These are phyloP conservation scores for Rhysida immarginata DNA, from an alignment of 1,140 invertebrate genomes.

Conservation along the genomic window DNA sequence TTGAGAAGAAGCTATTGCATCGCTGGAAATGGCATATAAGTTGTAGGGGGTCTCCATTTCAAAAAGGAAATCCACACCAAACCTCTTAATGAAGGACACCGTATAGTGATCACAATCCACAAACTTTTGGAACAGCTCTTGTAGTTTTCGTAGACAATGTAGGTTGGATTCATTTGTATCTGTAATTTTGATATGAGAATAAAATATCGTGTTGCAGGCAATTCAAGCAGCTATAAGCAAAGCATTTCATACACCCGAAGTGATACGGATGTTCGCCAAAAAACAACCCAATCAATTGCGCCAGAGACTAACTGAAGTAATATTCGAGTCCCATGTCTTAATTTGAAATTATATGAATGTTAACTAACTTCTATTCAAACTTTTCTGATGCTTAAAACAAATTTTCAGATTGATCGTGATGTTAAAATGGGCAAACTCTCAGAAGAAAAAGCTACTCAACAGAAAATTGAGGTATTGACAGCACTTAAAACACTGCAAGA, in stretches of 20 bases:
- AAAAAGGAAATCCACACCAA: no score
- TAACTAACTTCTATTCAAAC: neutral
- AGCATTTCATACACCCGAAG: conserved; percentile 61
- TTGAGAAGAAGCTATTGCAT: no score
- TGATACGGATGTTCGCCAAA: conserved; percentile 58
- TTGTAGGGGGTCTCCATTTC: no score
- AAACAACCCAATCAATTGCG: conserved; percentile 51
- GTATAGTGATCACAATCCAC: no score
- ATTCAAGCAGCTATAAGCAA: conserved; percentile 58
- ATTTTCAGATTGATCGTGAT: conserved; percentile 30
- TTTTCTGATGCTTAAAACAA: neutral
- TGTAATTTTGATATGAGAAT: no score
- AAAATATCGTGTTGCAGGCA: no score
- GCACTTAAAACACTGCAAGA: conserved; percentile 53
- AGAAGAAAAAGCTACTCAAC: conserved; percentile 25
- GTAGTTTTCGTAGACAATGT: no score
- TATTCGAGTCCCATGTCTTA: no score
- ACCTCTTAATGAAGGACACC: no score
- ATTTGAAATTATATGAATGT: conserved; percentile 3
- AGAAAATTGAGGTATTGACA: conserved; percentile 45
- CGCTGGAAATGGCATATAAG: no score
- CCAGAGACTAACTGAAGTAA: conserved; percentile 40
- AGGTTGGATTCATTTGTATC: no score
- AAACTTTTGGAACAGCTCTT: no score
- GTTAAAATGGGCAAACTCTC: conserved; percentile 33